Evolutionary conservation across 2,888 invertebrate species (phyloP), one percentile per base, ranked within the genome.

Genomic region (Drosophila seclusa): DNA sequence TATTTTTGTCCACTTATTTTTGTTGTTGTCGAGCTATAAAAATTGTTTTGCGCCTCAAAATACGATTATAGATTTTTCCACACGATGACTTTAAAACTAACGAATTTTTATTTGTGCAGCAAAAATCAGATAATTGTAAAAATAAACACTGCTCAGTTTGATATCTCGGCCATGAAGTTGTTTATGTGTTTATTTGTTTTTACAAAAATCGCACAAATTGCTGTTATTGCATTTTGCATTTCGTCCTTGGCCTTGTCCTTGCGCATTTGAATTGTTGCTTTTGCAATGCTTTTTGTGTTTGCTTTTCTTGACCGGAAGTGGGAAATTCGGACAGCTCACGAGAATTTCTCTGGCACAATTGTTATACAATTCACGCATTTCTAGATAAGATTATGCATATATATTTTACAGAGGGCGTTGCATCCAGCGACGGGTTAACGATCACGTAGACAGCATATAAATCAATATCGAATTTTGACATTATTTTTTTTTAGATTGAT

Each of bases 11-110:
- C 21, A 36, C 5, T 42, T 2, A 16, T 16, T 16, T 36, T 53
- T 50, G 24, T 27, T 53, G 57, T 57, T 67, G 53, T 68, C 71
- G 42, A 38, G 66, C 57, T 61, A 66, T 29, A 34, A 27, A 38
- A 13, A 8, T 29, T 31, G 16, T 50, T 48, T 65, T 31, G 49
- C 58, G 24, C 29, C 42, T 40, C 32, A 72, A 49, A 50, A 45
- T 27, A 61, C 67, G 80, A 73, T 77, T 80, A 82, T 80, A 78
- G 80, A 82, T 83, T 82, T 83, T 82, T 80, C 80, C 61, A 73
- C 42, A 29, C 27, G n/a, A 4, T 16, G n/a, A 8, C 29, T 29
- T 29, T 57, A 29, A 36, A 54, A 38, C 10, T 36, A 34, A 27
- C 34, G 16, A 16, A n/a, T n/a, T n/a, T 32, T 16, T 50, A 10